Evolutionary conservation across 2,113 vertebrate species (phyloP).

Genomic region (Stigmatopora argus): DNA sequence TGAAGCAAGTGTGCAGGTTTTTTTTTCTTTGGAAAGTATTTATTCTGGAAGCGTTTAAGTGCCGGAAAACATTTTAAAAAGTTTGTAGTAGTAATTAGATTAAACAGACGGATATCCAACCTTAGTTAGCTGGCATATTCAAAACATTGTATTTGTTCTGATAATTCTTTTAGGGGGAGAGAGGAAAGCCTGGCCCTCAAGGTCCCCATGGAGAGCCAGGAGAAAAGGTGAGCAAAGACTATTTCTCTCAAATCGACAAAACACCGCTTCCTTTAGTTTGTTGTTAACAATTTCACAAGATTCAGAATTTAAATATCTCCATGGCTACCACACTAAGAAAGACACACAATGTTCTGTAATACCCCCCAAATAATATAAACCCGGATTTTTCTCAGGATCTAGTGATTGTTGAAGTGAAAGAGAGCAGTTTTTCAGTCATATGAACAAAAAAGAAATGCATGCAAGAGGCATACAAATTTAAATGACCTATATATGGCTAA

Average conservation of each 20-base stretch:
- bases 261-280: constrained; percentile 12
- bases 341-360: not conserved
- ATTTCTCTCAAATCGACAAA: constrained; percentile 20
- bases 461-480: too few relatives aligned
- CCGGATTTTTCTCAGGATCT: constrained; percentile 28
- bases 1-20: too few relatives aligned
- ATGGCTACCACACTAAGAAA: not conserved
- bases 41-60: too few relatives aligned
- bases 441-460: not conserved
- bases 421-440: constrained; percentile 30
- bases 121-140: constrained; percentile 23
- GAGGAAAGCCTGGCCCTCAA: constrained; percentile 73
- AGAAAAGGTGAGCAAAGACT: constrained; percentile 68
- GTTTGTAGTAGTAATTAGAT: too few relatives aligned
- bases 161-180: constrained; percentile 75
- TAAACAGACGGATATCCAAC: too few relatives aligned
- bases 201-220: constrained; percentile 78
- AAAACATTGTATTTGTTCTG: constrained; percentile 21
- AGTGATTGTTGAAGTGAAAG: constrained; percentile 28
- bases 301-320: constrained; percentile 28
- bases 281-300: constrained; percentile 8
- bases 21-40: too few relatives aligned
- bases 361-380: constrained; percentile 4
- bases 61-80: too few relatives aligned
- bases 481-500: not conserved